A percentile compares a stretch with the other conserved stretches of the same genome.
Evolutionary conservation across 2,797 vertebrate genomes (phyloP).

Genomic region (Gambusia yucatana): DNA sequence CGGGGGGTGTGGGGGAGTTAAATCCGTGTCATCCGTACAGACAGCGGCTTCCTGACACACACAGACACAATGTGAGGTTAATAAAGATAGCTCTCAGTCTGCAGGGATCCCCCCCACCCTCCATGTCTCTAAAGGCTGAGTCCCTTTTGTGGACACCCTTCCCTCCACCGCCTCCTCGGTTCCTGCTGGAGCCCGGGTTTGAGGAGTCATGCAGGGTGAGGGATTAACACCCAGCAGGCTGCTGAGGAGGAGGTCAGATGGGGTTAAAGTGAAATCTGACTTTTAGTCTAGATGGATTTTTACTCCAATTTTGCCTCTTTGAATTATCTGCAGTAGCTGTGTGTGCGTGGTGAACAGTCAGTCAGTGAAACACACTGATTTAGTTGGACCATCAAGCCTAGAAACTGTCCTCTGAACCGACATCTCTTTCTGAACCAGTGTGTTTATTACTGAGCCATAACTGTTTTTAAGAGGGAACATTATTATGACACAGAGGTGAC

Average conservation of each 20-base stretch:
- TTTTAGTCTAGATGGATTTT: not conserved
- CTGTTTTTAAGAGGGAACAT: not conserved
- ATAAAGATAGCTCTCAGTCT: constrained; percentile 38
- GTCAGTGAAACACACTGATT: not conserved
- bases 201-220: not conserved
- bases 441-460: not conserved
- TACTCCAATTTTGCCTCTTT: not conserved
- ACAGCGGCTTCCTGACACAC: constrained; percentile 18
- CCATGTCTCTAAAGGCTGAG: constrained; percentile 62
- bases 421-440: not conserved
- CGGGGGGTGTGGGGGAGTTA: not conserved
- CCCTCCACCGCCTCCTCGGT: constrained; percentile 43
- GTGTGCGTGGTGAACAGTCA: not conserved
- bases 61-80: constrained; percentile 21
- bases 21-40: constrained; percentile 22
- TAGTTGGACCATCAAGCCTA: not conserved
- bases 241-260: not conserved
- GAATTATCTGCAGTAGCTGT: not conserved
- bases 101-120: constrained; percentile 59
- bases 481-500: not conserved
- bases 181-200: constrained; percentile 24
- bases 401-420: not conserved
- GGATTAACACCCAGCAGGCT: not conserved
- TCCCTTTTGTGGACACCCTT: constrained; percentile 30
- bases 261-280: not conserved